Conservation (phyloP, 1,140 invertebrate genomes). For the Amphibalanus amphitrite region DNA sequence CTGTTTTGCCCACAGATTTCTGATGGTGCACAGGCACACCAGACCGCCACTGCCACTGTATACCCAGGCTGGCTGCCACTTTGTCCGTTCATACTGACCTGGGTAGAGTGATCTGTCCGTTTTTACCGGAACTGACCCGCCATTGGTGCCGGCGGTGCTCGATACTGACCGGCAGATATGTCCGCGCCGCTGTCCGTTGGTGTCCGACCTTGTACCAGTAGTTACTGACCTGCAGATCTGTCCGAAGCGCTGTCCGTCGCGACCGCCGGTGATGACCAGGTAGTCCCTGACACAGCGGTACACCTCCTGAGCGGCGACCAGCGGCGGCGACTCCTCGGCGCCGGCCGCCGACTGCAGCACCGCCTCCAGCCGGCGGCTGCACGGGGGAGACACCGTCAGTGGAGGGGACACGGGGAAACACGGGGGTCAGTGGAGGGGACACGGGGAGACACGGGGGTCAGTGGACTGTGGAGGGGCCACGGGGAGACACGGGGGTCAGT, state of each 20-base stretch:
- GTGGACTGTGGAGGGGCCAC: too few relatives aligned
- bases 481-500: too few relatives aligned
- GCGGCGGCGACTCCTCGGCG: not conserved
- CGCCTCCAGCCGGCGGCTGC: not conserved
- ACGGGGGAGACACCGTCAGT: not conserved
- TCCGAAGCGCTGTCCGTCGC: not conserved
- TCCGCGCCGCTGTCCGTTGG: not conserved
- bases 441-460: too few relatives aligned
- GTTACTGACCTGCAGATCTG: not conserved
- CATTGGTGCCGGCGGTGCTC: too few relatives aligned
- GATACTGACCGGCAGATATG: conserved; percentile 20
- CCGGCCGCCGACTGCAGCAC: not conserved
- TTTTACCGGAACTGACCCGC: too few relatives aligned
- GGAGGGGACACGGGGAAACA: not conserved
- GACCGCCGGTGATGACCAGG: not conserved
- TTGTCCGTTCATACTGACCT: too few relatives aligned
- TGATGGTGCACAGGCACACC: too few relatives aligned
- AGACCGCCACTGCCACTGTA: too few relatives aligned
- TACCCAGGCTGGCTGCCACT: too few relatives aligned
- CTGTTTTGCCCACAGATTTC: too few relatives aligned
- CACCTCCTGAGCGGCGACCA: not conserved
- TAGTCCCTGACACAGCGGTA: not conserved
- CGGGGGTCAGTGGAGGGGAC: not conserved
- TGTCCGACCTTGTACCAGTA: too few relatives aligned
- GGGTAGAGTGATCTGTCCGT: too few relatives aligned